phyloP scores from a whole-genome alignment of 2,797 vertebrate genomes.

The Poeciliopsis presidionis region DNA sequence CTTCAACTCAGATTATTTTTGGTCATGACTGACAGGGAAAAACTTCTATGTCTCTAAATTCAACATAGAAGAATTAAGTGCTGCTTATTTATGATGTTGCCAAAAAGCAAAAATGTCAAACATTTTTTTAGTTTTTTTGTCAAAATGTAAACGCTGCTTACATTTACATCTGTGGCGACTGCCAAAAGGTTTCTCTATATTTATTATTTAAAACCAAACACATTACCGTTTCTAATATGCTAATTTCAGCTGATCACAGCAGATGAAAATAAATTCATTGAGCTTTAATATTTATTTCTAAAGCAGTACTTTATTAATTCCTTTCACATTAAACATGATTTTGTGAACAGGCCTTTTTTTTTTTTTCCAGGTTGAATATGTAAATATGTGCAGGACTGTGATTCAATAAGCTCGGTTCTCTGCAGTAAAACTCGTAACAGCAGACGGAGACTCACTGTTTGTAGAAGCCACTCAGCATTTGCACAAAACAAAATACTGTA shows the following conservation, averaged over 20 bases:
- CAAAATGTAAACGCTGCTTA: neutral
- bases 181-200: neutral
- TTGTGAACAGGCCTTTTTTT: slow-evolving; percentile 16
- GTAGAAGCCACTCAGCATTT: slow-evolving; percentile 44
- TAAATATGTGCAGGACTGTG: slow-evolving; percentile 4
- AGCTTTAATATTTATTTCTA: slow-evolving; percentile 33
- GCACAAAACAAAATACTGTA: slow-evolving; percentile 43
- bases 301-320: slow-evolving; percentile 40
- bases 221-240: neutral
- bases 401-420: slow-evolving; percentile 31
- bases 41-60: neutral
- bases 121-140: neutral
- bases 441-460: slow-evolving; percentile 34
- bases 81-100: slow-evolving; percentile 2
- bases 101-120: neutral
- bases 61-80: neutral
- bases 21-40: neutral
- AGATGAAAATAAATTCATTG: neutral
- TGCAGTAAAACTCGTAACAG: slow-evolving; percentile 31
- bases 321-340: slow-evolving; percentile 10
- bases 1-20: neutral
- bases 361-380: neutral
- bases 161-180: neutral
- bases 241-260: neutral
- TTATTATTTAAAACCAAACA: neutral